Evolutionary conservation across 2,888 invertebrate genomes (phyloP), one percentile per base, ranked within the genome.

Genomic region (Hypsopygia costalis): DNA sequence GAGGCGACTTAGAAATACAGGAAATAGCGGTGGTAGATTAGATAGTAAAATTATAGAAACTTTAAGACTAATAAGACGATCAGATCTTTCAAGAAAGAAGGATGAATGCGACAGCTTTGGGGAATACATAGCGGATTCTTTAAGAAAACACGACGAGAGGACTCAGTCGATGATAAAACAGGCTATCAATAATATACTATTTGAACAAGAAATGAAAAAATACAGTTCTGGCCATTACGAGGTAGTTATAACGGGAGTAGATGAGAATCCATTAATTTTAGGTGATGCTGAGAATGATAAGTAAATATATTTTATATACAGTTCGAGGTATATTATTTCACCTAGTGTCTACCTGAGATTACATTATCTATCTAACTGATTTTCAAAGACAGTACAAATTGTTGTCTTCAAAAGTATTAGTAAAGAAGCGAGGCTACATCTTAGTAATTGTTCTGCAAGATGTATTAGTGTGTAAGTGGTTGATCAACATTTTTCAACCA

Each of bases 51-150:
- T 79, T 1, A n/a, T 71, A 28, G 72, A 78, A 46, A 62, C 75
- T 6, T 36, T 79, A 4, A 69, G 59, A 34, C 31, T 69, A 10
- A 48, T 77, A 0, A 59, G 59, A 27, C 64, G 63, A 34, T 70
- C 76, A 0, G 71, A 75, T 16, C 34, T 65, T 1, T 52, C 69
- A 0, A 73, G 65, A 34, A 78, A 70, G 46, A 85, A 83, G 47
- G 88, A 88, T 28, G 88, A 86, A 39, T 88, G 87, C 46, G 87
- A 83, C 32, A 78, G 72, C 16, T 88, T 85, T 35, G 88, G 88
- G 0, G 86, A 86, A 36, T 88, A 87, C 46, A 86, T 88, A 28
- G 83, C 88, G 0, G 62, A 76, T 16, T 82, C 86, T 0, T 52
- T 88, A 25, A 69, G 86, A 27, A 88, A 88, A 51, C 86, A 86